Conservation (phyloP, 1,140 invertebrate genomes). For the Adoxophyes honmai region DNA sequence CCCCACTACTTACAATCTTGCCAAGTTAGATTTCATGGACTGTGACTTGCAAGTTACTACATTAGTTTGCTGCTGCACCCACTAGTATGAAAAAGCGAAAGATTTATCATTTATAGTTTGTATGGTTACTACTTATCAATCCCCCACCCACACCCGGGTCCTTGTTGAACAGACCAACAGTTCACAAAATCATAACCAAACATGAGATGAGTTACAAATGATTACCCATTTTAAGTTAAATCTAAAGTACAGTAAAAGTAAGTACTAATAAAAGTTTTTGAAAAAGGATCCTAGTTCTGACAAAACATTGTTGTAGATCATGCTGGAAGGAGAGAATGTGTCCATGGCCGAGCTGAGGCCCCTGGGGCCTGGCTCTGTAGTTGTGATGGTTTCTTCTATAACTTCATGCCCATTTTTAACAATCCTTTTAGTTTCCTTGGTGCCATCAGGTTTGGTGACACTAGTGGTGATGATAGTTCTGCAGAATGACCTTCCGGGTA, state of each 20-base stretch:
- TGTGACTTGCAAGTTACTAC: too few relatives aligned
- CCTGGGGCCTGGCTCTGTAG: conserved; percentile 37
- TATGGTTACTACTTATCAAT: too few relatives aligned
- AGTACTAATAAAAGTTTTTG: conserved; percentile 47
- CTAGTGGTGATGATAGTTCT: conserved; percentile 68
- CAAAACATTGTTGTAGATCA: conserved; percentile 36
- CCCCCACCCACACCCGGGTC: too few relatives aligned
- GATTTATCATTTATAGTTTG: too few relatives aligned
- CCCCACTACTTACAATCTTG: too few relatives aligned
- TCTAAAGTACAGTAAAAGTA: conserved; percentile 2
- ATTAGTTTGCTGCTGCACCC: too few relatives aligned
- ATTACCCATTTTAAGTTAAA: conserved; percentile 1
- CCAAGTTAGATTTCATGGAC: too few relatives aligned
- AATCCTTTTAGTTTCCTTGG: conserved; percentile 57
- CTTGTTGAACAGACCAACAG: too few relatives aligned
- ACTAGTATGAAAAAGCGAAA: too few relatives aligned
- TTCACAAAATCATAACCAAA: too few relatives aligned
- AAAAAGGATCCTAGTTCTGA: conserved; percentile 53
- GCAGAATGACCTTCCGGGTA: conserved; percentile 53
- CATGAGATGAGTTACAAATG: too few relatives aligned
- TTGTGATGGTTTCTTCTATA: conserved; percentile 55
- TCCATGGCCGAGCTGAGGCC: conserved; percentile 31
- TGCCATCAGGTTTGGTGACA: conserved; percentile 62
- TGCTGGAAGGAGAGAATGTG: conserved; percentile 33
- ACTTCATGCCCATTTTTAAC: conserved; percentile 63